These are phyloP conservation scores for Pantherophis alleghaniensis DNA, from an alignment of 2,797 vertebrate species.

Conservation along the genomic window DNA sequence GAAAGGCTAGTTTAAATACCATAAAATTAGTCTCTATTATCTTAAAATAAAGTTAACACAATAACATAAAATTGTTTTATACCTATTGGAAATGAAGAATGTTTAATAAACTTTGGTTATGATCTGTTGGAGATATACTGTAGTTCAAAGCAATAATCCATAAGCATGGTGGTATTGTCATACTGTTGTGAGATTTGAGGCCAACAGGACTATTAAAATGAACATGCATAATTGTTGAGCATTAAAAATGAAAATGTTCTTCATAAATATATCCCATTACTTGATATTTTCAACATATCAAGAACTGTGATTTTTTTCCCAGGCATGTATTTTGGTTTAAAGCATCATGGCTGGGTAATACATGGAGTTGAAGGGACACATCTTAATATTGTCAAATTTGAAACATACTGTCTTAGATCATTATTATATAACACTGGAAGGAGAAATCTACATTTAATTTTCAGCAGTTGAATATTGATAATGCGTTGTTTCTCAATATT, in stretches of 20 bases:
- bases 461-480: not conserved
- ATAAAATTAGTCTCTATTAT: not conserved
- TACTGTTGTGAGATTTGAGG: not conserved
- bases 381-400: not conserved
- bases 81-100: not conserved
- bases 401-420: not conserved
- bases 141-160: not conserved
- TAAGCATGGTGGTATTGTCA: not conserved
- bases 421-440: not conserved
- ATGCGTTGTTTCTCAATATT: not conserved
- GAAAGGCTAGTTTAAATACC: not conserved
- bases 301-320: not conserved
- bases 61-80: not conserved
- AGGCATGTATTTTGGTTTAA: not conserved
- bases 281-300: not conserved
- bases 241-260: not conserved
- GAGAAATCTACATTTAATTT: not conserved
- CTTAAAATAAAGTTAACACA: not conserved
- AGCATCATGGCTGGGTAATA: not conserved
- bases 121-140: not conserved
- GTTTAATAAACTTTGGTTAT: not conserved
- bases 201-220: not conserved
- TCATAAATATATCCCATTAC: not conserved
- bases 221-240: not conserved
- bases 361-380: not conserved